Evolutionary conservation across 2,888 invertebrate genomes (phyloP).

Genomic region (Stramonita haemastoma): DNA sequence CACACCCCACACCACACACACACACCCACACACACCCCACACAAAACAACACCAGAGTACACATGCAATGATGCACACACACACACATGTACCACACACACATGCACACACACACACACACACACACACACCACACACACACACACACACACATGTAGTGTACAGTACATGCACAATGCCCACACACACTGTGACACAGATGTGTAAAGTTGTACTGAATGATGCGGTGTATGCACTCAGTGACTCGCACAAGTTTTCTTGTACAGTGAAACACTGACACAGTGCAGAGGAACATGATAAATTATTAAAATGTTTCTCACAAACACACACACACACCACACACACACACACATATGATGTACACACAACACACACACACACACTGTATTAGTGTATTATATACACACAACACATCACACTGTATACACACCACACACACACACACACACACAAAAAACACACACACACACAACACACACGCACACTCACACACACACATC

Average conservation of each 20-base stretch:
- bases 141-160: too few relatives aligned
- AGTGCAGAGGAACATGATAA: too few relatives aligned
- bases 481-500: too few relatives aligned
- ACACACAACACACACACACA: slow-evolving; percentile 1
- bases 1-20: too few relatives aligned
- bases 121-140: neutral
- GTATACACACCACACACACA: neutral
- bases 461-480: neutral
- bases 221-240: too few relatives aligned
- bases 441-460: neutral
- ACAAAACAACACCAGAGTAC: neutral
- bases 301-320: too few relatives aligned
- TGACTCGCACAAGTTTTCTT: too few relatives aligned
- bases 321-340: neutral
- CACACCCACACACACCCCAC: neutral
- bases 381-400: too few relatives aligned
- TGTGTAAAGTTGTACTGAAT: too few relatives aligned
- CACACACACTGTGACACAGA: too few relatives aligned
- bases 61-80: neutral
- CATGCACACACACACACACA: neutral
- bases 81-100: neutral
- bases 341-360: neutral
- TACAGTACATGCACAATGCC: too few relatives aligned
- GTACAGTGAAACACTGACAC: too few relatives aligned
- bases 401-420: neutral